These are phyloP conservation scores for Malurus elegans DNA, from an alignment of 2,113 vertebrate species.

Conservation along the genomic window DNA sequence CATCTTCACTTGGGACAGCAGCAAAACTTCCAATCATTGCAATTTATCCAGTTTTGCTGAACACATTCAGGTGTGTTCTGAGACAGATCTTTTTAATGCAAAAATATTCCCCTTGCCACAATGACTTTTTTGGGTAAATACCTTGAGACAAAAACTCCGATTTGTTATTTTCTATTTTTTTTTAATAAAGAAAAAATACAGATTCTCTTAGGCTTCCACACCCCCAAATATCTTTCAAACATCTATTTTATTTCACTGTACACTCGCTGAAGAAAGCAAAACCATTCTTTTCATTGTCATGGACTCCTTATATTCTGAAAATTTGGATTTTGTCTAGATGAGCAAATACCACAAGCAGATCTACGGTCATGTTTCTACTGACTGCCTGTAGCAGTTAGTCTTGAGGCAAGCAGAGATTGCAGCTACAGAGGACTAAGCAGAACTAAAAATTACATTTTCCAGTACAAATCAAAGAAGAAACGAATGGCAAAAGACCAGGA, in stretches of 20 bases:
- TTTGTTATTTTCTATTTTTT: background rate
- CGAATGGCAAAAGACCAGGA: background rate
- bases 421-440: background rate
- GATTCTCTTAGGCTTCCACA: background rate
- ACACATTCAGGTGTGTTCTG: background rate
- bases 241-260: background rate
- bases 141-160: background rate
- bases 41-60: background rate
- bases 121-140: background rate
- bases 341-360: background rate
- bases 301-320: background rate
- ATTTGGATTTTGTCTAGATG: background rate
- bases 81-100: background rate
- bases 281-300: background rate
- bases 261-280: background rate
- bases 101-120: background rate
- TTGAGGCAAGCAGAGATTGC: background rate
- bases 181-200: background rate
- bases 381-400: rapidly evolving
- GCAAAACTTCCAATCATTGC: background rate
- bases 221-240: background rate
- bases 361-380: rapidly evolving
- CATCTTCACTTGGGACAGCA: background rate
- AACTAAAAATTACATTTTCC: background rate
- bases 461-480: background rate